Evolutionary conservation across 2,888 invertebrate species (phyloP).

Genomic region (Endotricha flammealis): DNA sequence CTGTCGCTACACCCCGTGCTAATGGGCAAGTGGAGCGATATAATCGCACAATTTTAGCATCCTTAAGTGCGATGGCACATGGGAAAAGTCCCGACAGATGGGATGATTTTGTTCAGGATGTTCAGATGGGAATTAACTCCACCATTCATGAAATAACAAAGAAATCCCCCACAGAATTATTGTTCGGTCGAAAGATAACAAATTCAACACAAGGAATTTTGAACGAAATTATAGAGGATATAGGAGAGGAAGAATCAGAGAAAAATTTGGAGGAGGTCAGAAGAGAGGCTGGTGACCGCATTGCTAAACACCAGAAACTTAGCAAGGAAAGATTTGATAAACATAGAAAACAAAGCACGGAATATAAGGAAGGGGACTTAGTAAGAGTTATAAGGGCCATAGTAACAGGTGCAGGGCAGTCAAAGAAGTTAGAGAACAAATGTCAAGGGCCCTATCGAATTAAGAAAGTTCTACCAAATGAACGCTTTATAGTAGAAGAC

Average conservation of each 20-base stretch:
- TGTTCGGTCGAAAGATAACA: slow-evolving; percentile 29
- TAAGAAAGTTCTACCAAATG: too few species aligned
- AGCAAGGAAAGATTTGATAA: slow-evolving; percentile 13
- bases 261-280: slow-evolving; percentile 7
- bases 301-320: slow-evolving; percentile 6
- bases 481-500: slow-evolving; percentile 19
- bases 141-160: slow-evolving; percentile 12
- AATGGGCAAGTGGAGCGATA: slow-evolving; percentile 20
- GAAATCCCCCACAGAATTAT: slow-evolving; percentile 16
- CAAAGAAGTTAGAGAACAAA: slow-evolving; percentile 13
- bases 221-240: slow-evolving; percentile 9
- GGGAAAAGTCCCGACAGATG: slow-evolving; percentile 4
- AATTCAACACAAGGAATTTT: slow-evolving; percentile 10
- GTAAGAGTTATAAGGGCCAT: slow-evolving; percentile 13
- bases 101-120: slow-evolving; percentile 11
- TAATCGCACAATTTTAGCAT: slow-evolving; percentile 14
- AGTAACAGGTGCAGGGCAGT: slow-evolving; percentile 10
- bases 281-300: too few species aligned
- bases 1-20: slow-evolving; percentile 15
- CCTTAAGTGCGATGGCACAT: slow-evolving; percentile 9
- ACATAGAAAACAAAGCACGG: slow-evolving; percentile 6
- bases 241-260: neutral
- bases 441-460: neutral
- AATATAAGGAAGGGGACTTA: slow-evolving; percentile 17
- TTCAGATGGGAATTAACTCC: slow-evolving; percentile 18